Base-by-base conservation (phyloP, 2,888 invertebrate species). In the Drosophila putrida region DNA sequence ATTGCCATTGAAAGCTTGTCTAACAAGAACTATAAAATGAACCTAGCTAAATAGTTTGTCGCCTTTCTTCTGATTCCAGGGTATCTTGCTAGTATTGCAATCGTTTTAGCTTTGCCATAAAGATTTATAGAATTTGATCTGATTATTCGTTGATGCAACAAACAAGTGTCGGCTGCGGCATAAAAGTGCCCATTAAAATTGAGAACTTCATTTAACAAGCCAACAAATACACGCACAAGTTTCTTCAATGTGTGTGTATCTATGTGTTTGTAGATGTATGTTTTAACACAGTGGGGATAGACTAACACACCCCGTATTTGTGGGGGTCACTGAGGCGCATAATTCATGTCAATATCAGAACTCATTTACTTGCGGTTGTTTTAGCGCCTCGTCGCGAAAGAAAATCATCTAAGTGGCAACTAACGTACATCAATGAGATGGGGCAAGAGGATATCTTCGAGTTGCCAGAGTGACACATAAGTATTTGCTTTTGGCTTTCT, bases 311-410 rank as follows among this genome's bases (percentile, higher is more conserved):
- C 78, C 69, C 71, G 63, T 75, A 82, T 84, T 75, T 82, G 77
- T 74, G 36, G 39, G 39, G 68, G 65, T 62, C 58, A 71, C 75
- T 78, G 85, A 82, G 69, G 85, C 82, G 82, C 57, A 63, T 82
- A 85, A 82, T 82, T 85, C 82, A 73, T 82, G 82, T 82, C 82
- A 82, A 82, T 82, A 82, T 82, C 78, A 80, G 78, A 82, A 82
- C 85, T 82, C 82, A 82, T 85, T 82, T 85, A 78, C 82, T 85
- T 82, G 82, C 58, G 82, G 80, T 82, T 82, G 78, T 80, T 75
- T 69, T 69, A 70, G 65, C 57, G 71, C 50, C 71, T 59, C 67
- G 54, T 41, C 70, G 74, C 68, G 49, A 69, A 61, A 68, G 64
- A 76, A 80, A 74, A 60, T 76, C 69, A 66, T 66, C 71, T 75